Base-by-base conservation (phyloP, 2,113 vertebrate species). In the Archilochus colubris region DNA sequence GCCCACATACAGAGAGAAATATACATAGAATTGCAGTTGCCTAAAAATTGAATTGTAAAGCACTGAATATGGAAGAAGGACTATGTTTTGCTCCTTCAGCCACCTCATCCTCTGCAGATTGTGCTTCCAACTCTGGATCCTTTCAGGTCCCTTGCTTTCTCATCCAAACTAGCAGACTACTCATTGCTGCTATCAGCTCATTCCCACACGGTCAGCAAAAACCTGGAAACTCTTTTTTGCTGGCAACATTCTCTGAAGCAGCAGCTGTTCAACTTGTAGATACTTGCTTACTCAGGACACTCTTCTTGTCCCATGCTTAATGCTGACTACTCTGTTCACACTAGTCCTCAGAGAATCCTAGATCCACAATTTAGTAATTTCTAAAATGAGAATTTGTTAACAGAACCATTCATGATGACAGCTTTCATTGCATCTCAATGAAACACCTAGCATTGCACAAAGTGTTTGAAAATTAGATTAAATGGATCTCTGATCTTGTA, bases 381-480 rank as follows among this genome's bases (percentile, higher is more conserved):
- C 73, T 62, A 36, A 86, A 95, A 80, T 77, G 33, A 88, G 14
- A 28, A 24, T 59, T 86, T 91, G 57, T 89, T 85, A 89, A 68
- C 50, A 84, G 68, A 74, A 43, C 66, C 33, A 76, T 76, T 90
- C 58, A 90, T 78, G 18, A 21, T 51, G 54, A 89, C 72, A 89
- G 40, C 75, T 91, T 91, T 91, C 82, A 44, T 79, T 82, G 70
- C 70, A 57, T 92, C 63, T 76, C 44, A 86, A 50, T 82, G 82
- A 93, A 93, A 86, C 91, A 63, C 68, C 68, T 63, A 89, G 50
- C 48, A 75, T 27, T 74, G 43, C 62, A 90, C n/a, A 44, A 62
- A 89, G 72, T 88, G 86, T 93, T 93, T 94, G 93, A 85, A 93
- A 92, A 83, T 93, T 74, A 94, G 82, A 94, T 89, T 84, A 95